These are phyloP conservation scores for Adela reaumurella DNA, from an alignment of 2,888 invertebrate genomes.

Conservation along the genomic window DNA sequence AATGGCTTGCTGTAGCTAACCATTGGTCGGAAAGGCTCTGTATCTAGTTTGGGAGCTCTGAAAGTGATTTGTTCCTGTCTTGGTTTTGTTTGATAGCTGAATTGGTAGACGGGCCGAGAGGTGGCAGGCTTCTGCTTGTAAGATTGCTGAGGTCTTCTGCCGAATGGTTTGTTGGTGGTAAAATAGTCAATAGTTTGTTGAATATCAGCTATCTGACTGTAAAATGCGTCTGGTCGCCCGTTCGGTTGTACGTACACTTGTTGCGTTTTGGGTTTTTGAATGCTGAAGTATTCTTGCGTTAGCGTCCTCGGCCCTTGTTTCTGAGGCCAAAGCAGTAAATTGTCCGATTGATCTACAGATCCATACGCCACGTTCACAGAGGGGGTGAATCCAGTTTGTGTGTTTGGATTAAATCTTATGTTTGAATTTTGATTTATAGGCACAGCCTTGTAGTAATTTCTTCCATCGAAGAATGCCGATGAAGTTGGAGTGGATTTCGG, in stretches of 20 bases:
- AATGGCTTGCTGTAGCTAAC: constrained; percentile 55
- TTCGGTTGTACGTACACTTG: constrained; percentile 34
- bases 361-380: constrained; percentile 43
- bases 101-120: constrained; percentile 67
- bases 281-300: constrained; percentile 52
- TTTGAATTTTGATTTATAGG: constrained; percentile 24
- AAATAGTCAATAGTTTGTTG: constrained; percentile 64
- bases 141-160: constrained; percentile 26
- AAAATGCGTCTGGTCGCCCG: constrained; percentile 53
- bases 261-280: constrained; percentile 41
- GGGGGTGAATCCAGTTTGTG: constrained; percentile 32
- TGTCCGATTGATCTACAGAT: constrained; percentile 41
- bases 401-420: constrained; percentile 26
- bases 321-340: constrained; percentile 48
- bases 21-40: constrained; percentile 63
- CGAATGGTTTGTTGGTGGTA: constrained; percentile 48
- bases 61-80: constrained; percentile 43
- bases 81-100: constrained; percentile 63
- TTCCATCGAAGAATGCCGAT: constrained; percentile 42
- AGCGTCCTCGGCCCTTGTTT: constrained; percentile 48
- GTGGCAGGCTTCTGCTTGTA: constrained; percentile 50
- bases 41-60: constrained; percentile 51
- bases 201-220: constrained; percentile 62
- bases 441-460: constrained; percentile 43
- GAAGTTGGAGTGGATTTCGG: constrained; percentile 55